phyloP scores from a whole-genome alignment of 1,140 invertebrate species.

The Leptonema lineaticorne region DNA sequence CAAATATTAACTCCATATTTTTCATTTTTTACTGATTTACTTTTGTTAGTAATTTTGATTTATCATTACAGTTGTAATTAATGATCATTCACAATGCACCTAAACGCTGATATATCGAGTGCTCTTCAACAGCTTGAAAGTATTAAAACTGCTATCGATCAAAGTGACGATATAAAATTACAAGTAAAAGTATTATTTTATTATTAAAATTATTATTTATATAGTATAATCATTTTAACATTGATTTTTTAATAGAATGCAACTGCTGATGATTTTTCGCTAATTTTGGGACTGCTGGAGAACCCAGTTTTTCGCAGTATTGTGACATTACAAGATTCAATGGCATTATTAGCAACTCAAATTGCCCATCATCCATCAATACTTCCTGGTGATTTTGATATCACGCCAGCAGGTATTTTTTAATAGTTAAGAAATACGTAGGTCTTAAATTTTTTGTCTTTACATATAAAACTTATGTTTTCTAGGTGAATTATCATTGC shows the following conservation, averaged over 20 bases:
- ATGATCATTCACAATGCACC: conserved; percentile 34
- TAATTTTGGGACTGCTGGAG: conserved; percentile 83
- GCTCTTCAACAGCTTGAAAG: conserved; percentile 77
- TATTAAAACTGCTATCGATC: conserved; percentile 73
- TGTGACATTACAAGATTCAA: conserved; percentile 86
- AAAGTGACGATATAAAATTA: conserved; percentile 70
- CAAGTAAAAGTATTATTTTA: conserved; percentile 52
- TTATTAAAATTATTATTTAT: not conserved
- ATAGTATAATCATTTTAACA: conserved; percentile 6
- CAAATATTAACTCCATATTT: not conserved
- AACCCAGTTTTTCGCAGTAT: conserved; percentile 91
- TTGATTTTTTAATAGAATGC: conserved; percentile 55
- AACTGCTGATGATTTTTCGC: conserved; percentile 81
- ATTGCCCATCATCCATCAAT: conserved; percentile 87
- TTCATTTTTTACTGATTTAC: not conserved
- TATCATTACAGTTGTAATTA: not conserved
- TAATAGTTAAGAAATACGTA: not conserved
- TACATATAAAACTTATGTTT: conserved; percentile 8
- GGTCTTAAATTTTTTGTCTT: conserved; percentile 38
- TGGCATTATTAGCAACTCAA: conserved; percentile 77
- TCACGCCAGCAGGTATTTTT: conserved; percentile 67
- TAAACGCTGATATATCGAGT: conserved; percentile 62
- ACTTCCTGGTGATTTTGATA: conserved; percentile 88
- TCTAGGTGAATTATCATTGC: conserved; percentile 63
- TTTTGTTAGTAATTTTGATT: not conserved